Percentiles rank a stretch among this genome's conserved stretches.
These are phyloP conservation scores for Carlito syrichta DNA, from an alignment of 2,113 vertebrate species.

Conservation along the genomic window DNA sequence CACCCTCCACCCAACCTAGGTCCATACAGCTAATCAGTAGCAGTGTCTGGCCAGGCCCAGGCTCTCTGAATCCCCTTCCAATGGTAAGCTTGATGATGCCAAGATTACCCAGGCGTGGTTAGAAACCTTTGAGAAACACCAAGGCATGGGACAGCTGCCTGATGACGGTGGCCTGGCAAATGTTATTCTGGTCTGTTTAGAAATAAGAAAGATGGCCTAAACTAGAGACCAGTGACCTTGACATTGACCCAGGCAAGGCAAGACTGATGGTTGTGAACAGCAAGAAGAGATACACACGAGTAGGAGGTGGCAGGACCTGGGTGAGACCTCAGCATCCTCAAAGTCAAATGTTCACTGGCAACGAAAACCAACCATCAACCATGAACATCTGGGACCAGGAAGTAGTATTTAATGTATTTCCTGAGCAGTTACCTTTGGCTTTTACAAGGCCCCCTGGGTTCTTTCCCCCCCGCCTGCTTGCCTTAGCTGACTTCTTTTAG, in stretches of 20 bases:
- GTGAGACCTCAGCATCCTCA: neutral
- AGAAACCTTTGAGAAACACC: neutral
- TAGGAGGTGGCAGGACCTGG: neutral
- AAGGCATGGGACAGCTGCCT: neutral
- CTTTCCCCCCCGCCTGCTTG: neutral
- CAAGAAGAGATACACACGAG: neutral
- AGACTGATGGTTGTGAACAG: neutral
- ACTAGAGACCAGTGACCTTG: neutral
- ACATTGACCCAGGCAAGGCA: neutral
- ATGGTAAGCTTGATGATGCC: neutral
- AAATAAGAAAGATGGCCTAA: neutral
- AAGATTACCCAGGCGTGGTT: neutral
- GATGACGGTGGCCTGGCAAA: neutral
- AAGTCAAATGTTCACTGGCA: neutral
- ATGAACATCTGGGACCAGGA: neutral
- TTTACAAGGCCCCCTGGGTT: neutral
- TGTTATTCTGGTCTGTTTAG: neutral
- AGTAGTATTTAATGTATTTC: neutral
- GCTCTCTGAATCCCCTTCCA: neutral
- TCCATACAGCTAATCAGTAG: neutral
- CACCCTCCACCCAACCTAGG: neutral
- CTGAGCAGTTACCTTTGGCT: neutral
- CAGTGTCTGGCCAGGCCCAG: neutral
- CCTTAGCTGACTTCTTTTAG: constrained; percentile 21
- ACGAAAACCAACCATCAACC: neutral